Base-by-base conservation (phyloP, 2,888 invertebrate genomes). In the Tridacna crocea region DNA sequence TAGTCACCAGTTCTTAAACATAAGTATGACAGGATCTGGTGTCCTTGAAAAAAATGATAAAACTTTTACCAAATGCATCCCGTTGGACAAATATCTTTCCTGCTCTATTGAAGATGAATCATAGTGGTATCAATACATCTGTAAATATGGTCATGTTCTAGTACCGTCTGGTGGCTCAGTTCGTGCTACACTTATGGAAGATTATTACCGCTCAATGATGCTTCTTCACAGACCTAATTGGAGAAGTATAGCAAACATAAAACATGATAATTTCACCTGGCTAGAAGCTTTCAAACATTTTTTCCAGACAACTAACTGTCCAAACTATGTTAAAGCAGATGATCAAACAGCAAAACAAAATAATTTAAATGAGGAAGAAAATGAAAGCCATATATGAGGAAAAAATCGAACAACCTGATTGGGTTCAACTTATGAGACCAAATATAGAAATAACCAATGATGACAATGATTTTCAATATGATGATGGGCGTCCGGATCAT, bases 161-260 rank as follows among this genome's bases (percentile, higher is more conserved):
- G 51, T 72, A 12, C 12, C 51, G 4, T 27, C 22, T 61, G 27
- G 61, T 11, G 11, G 51, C 15, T 10, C 46, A 27, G 17, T 24
- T 6, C 17, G 60, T n/a, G 77, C 82, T 36, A 60, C 77, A 17
- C 66, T 85, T 8, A 10, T 48, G 26, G 87, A 88, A 68, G 82
- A 82, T 15, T 88, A 75, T 68, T 82, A 80, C 55, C 70, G 82
- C 13, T 58, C 75, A 17, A 80, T 68, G 79, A 78, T 88, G 19
- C 26, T 87, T 15, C 55, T 88, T 12, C 84, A 88, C 63, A 84
- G 77, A 72, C 87, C 86, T 22, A 83, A 86, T 51, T 89, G 85
- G 88, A 24, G 81, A 77, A 74, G 51, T 24, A 47, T 87, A 22
- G n/a, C 60, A 26, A 85, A 87, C 72, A 85, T 88, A 24, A 87